Conservation (phyloP, 2,888 invertebrate species). For the Ommatoiulus sabulosus region DNA sequence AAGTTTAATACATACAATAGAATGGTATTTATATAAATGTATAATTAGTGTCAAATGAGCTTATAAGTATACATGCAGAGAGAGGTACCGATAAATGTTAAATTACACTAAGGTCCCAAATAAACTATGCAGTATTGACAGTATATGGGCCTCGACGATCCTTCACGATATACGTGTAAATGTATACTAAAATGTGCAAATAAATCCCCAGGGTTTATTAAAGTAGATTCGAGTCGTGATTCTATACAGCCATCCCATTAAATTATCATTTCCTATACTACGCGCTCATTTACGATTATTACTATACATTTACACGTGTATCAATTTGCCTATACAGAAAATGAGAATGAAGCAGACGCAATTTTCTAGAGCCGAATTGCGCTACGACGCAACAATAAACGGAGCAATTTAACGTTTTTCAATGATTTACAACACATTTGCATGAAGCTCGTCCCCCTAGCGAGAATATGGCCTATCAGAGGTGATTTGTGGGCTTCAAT, state of each 20-base stretch:
- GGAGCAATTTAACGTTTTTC: background rate
- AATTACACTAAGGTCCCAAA: no score
- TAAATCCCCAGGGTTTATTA: background rate
- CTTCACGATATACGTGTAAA: background rate
- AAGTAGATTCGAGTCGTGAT: background rate
- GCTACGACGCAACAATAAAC: background rate
- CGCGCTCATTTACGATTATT: background rate
- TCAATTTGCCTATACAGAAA: background rate
- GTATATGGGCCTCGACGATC: background rate
- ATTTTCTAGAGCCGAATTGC: background rate
- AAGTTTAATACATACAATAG: no score
- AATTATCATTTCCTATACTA: background rate
- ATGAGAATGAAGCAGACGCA: background rate
- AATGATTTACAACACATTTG: conserved; percentile 20
- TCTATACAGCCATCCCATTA: background rate
- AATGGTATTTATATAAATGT: no score
- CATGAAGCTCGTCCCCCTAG: conserved; percentile 28
- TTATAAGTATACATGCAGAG: no score
- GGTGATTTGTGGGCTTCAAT: conserved; percentile 7
- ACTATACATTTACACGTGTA: background rate
- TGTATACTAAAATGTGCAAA: no score
- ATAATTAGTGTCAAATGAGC: no score
- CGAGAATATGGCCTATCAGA: conserved; percentile 34
- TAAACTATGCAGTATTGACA: no score
- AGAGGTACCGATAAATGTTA: no score